Conservation (phyloP, 2,113 vertebrate species). For the Ranitomeya variabilis region DNA sequence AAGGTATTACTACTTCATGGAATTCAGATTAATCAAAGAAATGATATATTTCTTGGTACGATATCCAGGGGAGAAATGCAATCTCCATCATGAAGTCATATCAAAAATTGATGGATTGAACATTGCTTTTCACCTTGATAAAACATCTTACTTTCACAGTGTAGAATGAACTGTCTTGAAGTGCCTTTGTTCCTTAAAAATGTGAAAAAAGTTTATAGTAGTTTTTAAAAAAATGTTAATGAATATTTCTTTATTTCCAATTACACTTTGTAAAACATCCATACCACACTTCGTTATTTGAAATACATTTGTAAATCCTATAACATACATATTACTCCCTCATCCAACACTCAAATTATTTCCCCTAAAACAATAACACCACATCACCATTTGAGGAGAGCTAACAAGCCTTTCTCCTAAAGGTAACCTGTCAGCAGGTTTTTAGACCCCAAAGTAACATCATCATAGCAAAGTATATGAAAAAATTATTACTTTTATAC, state of each 20-base stretch:
- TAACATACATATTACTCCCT: too few relatives aligned
- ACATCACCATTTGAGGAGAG: too few relatives aligned
- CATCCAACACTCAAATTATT: too few relatives aligned
- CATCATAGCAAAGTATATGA: too few relatives aligned
- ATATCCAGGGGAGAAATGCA: slow-evolving; percentile 43
- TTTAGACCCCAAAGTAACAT: too few relatives aligned
- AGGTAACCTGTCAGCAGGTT: too few relatives aligned
- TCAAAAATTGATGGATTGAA: slow-evolving; percentile 45
- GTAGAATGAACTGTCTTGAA: slow-evolving; percentile 8
- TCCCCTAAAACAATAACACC: too few relatives aligned
- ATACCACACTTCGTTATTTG: too few relatives aligned
- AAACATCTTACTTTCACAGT: slow-evolving; percentile 21
- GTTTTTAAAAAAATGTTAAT: background rate
- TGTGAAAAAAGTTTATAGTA: background rate
- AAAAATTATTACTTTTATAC: too few relatives aligned
- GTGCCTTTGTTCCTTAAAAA: background rate
- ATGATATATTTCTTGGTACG: slow-evolving; percentile 43
- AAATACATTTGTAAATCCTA: too few relatives aligned
- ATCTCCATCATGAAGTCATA: slow-evolving; percentile 31
- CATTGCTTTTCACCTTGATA: slow-evolving; percentile 44
- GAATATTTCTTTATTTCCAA: background rate
- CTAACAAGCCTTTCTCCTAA: too few relatives aligned
- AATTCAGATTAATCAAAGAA: slow-evolving; percentile 51
- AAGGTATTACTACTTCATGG: slow-evolving; percentile 44
- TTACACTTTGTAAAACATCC: background rate